Evolutionary conservation across 2,113 vertebrate genomes (phyloP), one percentile per base, ranked within the genome.

Genomic region (Brienomyrus longianalis): DNA sequence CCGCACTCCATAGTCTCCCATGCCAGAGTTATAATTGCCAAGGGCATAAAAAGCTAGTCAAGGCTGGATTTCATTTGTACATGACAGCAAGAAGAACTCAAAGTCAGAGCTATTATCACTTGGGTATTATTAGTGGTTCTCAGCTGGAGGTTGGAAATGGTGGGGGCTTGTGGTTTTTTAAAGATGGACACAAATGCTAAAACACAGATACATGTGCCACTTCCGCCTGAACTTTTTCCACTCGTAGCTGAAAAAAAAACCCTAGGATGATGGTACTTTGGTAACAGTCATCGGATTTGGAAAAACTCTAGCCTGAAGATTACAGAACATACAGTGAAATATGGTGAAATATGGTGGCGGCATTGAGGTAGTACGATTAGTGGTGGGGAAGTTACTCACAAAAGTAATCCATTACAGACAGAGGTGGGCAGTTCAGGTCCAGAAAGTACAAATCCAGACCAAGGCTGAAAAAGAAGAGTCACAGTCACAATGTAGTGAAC

Each of bases 1-100:
- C 89, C 89, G 85, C 90, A 90, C 56, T 59, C 50, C 77, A 74
- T 45, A 87, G 23, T 89, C 90, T 31, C 31, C 52, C 59, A 77
- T 48, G 83, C 89, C 91, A 91, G 66, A 87, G 70, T 87, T 88
- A 31, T 74, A 27, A 74, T 51, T 48, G 87, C 87, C 87, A 88
- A 74, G 56, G 62, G 87, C 87, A 74, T 48, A 47, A 74, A 88
- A 62, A 15, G 74, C 39, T 9, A 59, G 17, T 59, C 80, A 88
- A 88, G 56, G n/a, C 52, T 88, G 87, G 56, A 88, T 88, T 88
- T 88, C 56, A 59, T 88, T 59, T 62, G 23, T 56, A 88, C 31
- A 23, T 35, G 85, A 39, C 51, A 39, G 56, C 39, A 62, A 66
- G 56, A 35, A 66, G 54, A 43, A 62, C 54, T 59, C 35, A 85